phyloP scores from a whole-genome alignment of 1,140 invertebrate genomes.

The Chelonus insularis region DNA sequence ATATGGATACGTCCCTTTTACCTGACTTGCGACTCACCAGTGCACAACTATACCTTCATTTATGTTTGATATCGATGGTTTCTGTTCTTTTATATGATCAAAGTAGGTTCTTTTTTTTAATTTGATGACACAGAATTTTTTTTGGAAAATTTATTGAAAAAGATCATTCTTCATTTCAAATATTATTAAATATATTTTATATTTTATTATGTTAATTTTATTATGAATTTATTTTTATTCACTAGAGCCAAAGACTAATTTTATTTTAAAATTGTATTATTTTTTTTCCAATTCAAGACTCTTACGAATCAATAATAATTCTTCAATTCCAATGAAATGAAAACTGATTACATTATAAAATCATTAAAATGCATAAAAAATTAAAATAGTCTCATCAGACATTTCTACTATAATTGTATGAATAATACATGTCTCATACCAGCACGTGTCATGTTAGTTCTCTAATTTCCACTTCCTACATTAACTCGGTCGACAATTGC shows the following conservation, averaged over 20 bases:
- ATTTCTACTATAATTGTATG: conserved; percentile 41
- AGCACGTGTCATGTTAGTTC: conserved; percentile 24
- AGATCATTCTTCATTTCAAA: too few relatives aligned
- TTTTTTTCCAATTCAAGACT: too few relatives aligned
- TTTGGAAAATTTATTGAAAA: too few relatives aligned
- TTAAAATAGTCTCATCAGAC: conserved; percentile 21
- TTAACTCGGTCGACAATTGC: not conserved
- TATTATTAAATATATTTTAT: too few relatives aligned
- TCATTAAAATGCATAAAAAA: not conserved
- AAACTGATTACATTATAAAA: too few relatives aligned
- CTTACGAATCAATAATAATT: not conserved
- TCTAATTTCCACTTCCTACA: not conserved
- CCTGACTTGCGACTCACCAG: not conserved
- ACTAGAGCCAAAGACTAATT: too few relatives aligned
- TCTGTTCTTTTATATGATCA: not conserved
- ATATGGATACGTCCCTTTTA: conserved; percentile 22
- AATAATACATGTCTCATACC: conserved; percentile 40
- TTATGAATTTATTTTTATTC: too few relatives aligned
- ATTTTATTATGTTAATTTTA: too few relatives aligned
- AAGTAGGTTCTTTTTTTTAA: not conserved
- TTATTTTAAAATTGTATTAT: too few relatives aligned
- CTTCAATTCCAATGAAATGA: not conserved
- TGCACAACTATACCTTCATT: conserved; percentile 33
- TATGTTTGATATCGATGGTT: conserved; percentile 8
- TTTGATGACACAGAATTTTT: too few relatives aligned